Evolutionary conservation across 2,888 invertebrate species (phyloP), one percentile per base, ranked within the genome.

Genomic region (Harpagoxenus sublaevis): DNA sequence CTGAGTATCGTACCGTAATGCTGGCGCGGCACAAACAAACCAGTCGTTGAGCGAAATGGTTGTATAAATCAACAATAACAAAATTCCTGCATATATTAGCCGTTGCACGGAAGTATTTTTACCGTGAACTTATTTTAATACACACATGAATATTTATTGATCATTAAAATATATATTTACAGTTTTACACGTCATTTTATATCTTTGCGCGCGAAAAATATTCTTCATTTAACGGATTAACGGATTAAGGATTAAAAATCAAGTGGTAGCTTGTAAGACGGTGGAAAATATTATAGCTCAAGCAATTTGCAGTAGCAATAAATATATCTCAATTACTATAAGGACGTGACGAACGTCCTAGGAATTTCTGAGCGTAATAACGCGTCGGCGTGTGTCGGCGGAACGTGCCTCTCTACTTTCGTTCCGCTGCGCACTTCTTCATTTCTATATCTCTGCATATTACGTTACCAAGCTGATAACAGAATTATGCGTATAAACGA

Each of bases 381-480:
- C 31, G 45, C 42, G 18, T 39, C 39, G 55, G n/a, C 55, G 55
- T 35, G 45, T 18, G 31, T 28, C 57, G 71, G 10, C 28, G 35
- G 57, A 60, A 81, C 60, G 73, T 71, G 79, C 48, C 45, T 4
- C 45, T 4, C 1, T 10, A 23, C 12, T 70, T 70, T 57, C 42
- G 31, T 71, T 28, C 39, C 23, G 23, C 45, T 31, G 68, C 28
- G 42, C n/a, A 78, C 15, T 78, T 57, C 57, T 79, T 81, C 48
- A 60, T 48, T 39, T 71, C 57, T 71, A 79, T 71, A 79, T 79
- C 78, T 45, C 78, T 57, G 48, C 23, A 18, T 81, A 71, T 81
- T 71, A 81, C 73, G 73, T 81, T 79, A 79, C 79, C 45, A 9
- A 23, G 60, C 57, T 42, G 79, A 81, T 81, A 81, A 71, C 60